phyloP scores from a whole-genome alignment of 2,888 invertebrate genomes.

The Sacculina carcini region DNA sequence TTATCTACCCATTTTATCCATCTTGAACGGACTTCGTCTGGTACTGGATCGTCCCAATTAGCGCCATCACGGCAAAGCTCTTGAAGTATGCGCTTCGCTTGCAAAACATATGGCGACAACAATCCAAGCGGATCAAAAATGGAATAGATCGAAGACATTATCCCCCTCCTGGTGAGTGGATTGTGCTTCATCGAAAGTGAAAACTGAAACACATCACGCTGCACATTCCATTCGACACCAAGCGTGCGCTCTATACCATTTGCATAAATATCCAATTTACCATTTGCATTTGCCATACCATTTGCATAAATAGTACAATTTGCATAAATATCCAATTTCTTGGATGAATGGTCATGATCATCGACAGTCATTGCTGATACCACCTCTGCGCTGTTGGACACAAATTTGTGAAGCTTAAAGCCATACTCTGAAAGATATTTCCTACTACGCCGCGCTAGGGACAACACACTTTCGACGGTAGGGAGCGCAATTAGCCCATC shows the following conservation, averaged over 20 bases:
- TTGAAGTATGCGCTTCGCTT: slow-evolving; percentile 15
- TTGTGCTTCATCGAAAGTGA: not conserved
- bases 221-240: slow-evolving; percentile 8
- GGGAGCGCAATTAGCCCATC: slow-evolving; percentile 14
- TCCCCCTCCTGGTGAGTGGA: slow-evolving; percentile 9
- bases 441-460: slow-evolving; percentile 6
- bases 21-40: slow-evolving; percentile 1
- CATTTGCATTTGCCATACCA: too few species aligned
- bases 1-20: slow-evolving; percentile 2
- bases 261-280: not conserved
- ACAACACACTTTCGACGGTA: slow-evolving; percentile 4
- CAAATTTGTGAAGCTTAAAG: slow-evolving; percentile 14
- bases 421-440: slow-evolving; percentile 8
- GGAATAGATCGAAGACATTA: slow-evolving; percentile 12
- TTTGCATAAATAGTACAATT: too few species aligned
- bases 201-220: slow-evolving; percentile 10
- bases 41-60: slow-evolving; percentile 14
- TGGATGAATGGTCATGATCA: not conserved
- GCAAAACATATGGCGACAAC: slow-evolving; percentile 8
- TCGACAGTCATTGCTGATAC: not conserved
- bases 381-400: slow-evolving; percentile 9
- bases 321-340: too few species aligned
- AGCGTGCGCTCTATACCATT: slow-evolving; percentile 5
- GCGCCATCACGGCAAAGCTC: slow-evolving; percentile 14
- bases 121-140: slow-evolving; percentile 14